Conservation (phyloP, 2,888 invertebrate species). For the Chrysodeixis includens region DNA sequence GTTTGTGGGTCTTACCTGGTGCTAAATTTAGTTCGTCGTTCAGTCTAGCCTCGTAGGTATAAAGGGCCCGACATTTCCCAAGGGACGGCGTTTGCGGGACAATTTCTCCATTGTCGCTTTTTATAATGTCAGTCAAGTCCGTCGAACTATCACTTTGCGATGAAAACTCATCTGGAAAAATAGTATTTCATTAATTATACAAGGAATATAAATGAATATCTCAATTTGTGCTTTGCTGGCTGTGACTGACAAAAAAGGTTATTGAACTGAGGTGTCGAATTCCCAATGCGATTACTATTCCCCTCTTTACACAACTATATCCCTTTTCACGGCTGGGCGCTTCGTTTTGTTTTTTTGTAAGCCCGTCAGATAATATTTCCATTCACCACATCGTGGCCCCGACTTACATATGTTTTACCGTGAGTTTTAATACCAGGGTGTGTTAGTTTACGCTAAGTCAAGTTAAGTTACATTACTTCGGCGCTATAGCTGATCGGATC, state of each 20-base stretch:
- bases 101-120: conserved; percentile 85
- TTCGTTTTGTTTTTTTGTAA: background rate
- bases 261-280: background rate
- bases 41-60: conserved; percentile 95
- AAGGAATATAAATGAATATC: too few species aligned
- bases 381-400: background rate
- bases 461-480: too few species aligned
- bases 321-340: background rate
- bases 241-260: conserved; percentile 11
- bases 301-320: background rate
- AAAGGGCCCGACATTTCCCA: conserved; percentile 95
- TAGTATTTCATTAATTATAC: background rate
- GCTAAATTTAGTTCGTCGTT: conserved; percentile 95
- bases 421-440: too few species aligned
- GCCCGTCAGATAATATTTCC: background rate
- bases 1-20: conserved; percentile 85
- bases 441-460: too few species aligned
- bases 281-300: background rate
- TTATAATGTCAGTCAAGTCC: conserved; percentile 81
- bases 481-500: too few species aligned
- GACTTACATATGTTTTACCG: too few species aligned
- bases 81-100: conserved; percentile 76
- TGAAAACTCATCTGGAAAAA: conserved; percentile 93
- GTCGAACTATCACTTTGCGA: conserved; percentile 92
- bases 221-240: too few species aligned